These are phyloP conservation scores for Drosophila busckii DNA, from an alignment of 1,140 invertebrate genomes.

Conservation along the genomic window DNA sequence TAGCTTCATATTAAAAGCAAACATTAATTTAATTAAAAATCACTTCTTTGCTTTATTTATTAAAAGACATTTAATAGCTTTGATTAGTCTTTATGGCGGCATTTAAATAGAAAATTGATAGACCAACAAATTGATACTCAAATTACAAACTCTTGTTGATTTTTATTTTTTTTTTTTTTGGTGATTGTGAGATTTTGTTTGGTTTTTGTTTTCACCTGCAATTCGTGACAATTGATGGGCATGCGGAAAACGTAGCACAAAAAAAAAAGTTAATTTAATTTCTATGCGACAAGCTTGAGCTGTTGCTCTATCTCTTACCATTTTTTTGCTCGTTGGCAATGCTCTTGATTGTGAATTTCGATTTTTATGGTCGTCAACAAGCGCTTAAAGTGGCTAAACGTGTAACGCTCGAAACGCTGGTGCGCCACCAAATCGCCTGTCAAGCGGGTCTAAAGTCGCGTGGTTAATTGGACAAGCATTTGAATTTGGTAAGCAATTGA, in stretches of 20 bases:
- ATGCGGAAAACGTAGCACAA: slow-evolving; percentile 5
- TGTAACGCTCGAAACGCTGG: slow-evolving; percentile 17
- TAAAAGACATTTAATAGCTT: slow-evolving; percentile 10
- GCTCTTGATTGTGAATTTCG: slow-evolving; percentile 16
- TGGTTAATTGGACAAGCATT: slow-evolving; percentile 33
- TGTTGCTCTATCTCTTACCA: slow-evolving; percentile 7
- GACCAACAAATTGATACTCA: slow-evolving; percentile 8
- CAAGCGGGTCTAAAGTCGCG: slow-evolving; percentile 26
- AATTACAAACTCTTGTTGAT: slow-evolving; percentile 26
- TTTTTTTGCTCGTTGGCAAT: slow-evolving; percentile 18
- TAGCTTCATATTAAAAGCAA: too few species aligned
- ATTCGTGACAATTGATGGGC: slow-evolving; percentile 19
- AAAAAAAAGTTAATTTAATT: slow-evolving; percentile 21
- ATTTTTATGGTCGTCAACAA: slow-evolving; percentile 41
- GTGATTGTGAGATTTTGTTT: too few species aligned
- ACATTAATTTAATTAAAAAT: slow-evolving; percentile 1
- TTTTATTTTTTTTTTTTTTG: slow-evolving; percentile 27
- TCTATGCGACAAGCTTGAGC: slow-evolving; percentile 2
- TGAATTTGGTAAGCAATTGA: neutral
- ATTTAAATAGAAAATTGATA: slow-evolving; percentile 12
- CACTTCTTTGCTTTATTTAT: slow-evolving; percentile 1
- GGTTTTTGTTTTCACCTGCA: slow-evolving; percentile 9
- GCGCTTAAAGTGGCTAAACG: slow-evolving; percentile 37
- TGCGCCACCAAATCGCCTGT: slow-evolving; percentile 19
- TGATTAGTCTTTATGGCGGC: slow-evolving; percentile 32